Evolutionary conservation across 2,888 invertebrate species (phyloP).

Genomic region (Ophonus ardosiacus): DNA sequence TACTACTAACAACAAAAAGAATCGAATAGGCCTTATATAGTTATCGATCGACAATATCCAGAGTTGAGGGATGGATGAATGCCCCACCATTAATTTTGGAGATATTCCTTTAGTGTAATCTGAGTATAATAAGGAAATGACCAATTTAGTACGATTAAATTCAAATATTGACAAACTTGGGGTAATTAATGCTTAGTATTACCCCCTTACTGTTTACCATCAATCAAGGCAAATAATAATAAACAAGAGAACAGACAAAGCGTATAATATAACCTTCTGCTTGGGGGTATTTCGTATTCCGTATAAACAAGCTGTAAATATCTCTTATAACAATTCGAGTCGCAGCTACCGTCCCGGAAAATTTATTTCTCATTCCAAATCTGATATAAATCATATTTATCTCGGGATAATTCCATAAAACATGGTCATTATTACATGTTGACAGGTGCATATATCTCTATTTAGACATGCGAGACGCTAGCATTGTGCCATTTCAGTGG

Average conservation of each 20-base stretch:
- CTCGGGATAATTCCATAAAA: constrained; percentile 9
- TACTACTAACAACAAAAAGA: no score
- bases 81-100: no score
- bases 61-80: no score
- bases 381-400: constrained; percentile 14
- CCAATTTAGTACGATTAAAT: neutral
- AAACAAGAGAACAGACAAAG: neutral
- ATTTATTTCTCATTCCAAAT: constrained; percentile 3
- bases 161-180: neutral
- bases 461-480: neutral
- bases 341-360: neutral
- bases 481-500: neutral
- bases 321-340: neutral
- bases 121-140: neutral
- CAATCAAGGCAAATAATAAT: neutral
- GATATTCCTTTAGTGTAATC: no score
- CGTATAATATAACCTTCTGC: neutral
- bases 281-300: neutral
- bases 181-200: neutral
- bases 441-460: constrained; percentile 8
- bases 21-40: no score
- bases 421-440: neutral
- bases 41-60: no score
- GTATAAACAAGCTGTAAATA: no score
- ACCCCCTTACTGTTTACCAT: neutral